phyloP scores from a whole-genome alignment of 2,797 vertebrate genomes.

The Cuculus canorus region DNA sequence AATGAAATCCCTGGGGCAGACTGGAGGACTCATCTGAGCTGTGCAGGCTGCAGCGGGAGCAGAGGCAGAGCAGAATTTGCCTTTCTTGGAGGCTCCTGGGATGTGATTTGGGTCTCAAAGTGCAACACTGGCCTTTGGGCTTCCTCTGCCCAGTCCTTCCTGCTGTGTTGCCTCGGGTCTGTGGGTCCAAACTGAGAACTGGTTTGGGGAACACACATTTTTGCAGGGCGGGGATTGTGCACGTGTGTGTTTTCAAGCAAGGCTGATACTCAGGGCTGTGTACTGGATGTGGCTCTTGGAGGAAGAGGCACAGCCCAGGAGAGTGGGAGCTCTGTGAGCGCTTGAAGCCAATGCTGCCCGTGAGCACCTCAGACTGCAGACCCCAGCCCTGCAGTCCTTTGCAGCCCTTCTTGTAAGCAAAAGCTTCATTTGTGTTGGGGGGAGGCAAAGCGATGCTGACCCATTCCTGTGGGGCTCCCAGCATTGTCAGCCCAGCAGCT shows the following conservation, averaged over 20 bases:
- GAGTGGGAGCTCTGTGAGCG: not conserved
- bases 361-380: not conserved
- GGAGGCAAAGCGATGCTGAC: not conserved
- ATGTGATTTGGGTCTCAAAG: not conserved
- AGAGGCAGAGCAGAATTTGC: not conserved
- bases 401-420: not conserved
- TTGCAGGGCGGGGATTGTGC: rapidly evolving
- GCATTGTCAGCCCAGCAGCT: not conserved
- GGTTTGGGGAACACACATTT: rapidly evolving
- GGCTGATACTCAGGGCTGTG: not conserved
- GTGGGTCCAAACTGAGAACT: not conserved
- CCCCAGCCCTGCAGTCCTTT: not conserved
- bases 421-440: not conserved
- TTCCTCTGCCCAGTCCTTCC: rapidly evolving
- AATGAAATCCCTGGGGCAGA: not conserved
- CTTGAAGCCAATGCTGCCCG: not conserved
- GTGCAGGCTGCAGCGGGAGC: not conserved
- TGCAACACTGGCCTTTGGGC: not conserved
- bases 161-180: rapidly evolving
- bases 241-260: not conserved
- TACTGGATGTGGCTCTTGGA: not conserved
- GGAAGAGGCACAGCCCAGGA: not conserved
- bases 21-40: not conserved
- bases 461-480: rapidly evolving
- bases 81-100: not conserved